Base-by-base conservation (phyloP, 2,888 invertebrate species). In the Macropis europaea region DNA sequence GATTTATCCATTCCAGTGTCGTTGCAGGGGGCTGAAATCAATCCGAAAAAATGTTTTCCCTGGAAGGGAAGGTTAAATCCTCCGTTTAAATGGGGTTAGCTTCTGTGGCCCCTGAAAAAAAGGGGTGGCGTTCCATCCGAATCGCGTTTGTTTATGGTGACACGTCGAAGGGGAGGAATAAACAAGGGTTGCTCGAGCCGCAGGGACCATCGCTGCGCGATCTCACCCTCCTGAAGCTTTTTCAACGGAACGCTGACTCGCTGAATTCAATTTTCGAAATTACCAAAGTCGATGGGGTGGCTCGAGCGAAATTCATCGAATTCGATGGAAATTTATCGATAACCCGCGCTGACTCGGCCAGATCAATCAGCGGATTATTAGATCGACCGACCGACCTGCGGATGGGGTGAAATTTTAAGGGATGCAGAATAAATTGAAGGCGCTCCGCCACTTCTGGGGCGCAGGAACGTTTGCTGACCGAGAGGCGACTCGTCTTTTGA, bases 351-450 rank as follows among this genome's bases (percentile, higher is more conserved):
- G 50, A 53, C 67, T 34, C 26, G 50, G 30, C 6, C 17, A 7
- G 43, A 69, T 66, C 67, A 57, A 66, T 69, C 66, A 15, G n/a
- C 6, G 36, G 61, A 7, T 47, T 64, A 53, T 66, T 62, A 53
- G 53, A 67, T 45, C 32, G n/a, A 6, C 0, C 30, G 17, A 28
- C n/a, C n/a, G n/a, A n/a, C n/a, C n/a, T n/a, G n/a, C n/a, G n/a
- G n/a, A n/a, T n/a, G n/a, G 28, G 42, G 48, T 11, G 24, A 54
- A 54, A 48, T 66, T 54, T 19, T 30, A 11, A 48, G 19, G 36
- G 28, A 11, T 24, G 24, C 4, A 19, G 59, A 34, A 60, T 68
- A 53, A 53, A 69, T 60, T 13, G 7, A 11, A 17, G 30, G 36
- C 32, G n/a, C 3, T 24, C 19, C 6, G 22, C 48, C n/a, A n/a